Evolutionary conservation across 2,113 vertebrate species (phyloP), one percentile per base, ranked within the genome.

Genomic region (Chitala chitala): DNA sequence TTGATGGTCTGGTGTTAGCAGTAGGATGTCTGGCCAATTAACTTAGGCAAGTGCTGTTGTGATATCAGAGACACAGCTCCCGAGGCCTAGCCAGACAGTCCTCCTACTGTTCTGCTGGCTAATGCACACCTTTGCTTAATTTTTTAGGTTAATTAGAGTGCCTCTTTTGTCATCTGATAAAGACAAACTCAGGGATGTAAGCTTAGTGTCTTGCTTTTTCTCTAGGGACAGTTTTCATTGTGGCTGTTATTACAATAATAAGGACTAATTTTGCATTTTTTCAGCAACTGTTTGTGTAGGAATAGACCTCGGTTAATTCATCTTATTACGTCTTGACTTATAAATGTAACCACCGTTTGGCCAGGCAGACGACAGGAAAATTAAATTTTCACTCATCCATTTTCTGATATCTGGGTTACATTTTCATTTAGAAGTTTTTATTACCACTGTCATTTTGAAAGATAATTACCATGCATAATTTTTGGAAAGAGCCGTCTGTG

Each of bases 391-490:
- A 9, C 46, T 46, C 22, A 46, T 75, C 24, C 22, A 24, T 58
- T 69, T 48, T n/a, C 65, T 26, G n/a, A 12, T 15, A 8, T 44
- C 26, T 31, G 24, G 53, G 66, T 48, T 59, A 29, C 63, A 17
- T 55, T 75, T 64, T 68, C 66, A 50, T 51, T 42, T 61, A 29
- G 46, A 50, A 20, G 46, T 64, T 63, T 50, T 50, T 63, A 63
- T 64, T 29, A 26, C 56, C 5, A 3, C n/a, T 50, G 74, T 59
- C 55, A 50, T 59, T 20, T 46, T 50, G 65, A 69, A 26, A 56
- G 40, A 69, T 75, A 58, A 61, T 56, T 59, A 10, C 29, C 74
- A 9, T 70, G 54, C 54, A 22, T 75, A 38, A 75, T 75, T 61
- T 75, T 56, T 51, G 74, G 54, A 69, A 5, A 17, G 40, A 22